These are phyloP conservation scores for Nasonia oneida DNA, from an alignment of 2,888 invertebrate genomes.

Conservation along the genomic window DNA sequence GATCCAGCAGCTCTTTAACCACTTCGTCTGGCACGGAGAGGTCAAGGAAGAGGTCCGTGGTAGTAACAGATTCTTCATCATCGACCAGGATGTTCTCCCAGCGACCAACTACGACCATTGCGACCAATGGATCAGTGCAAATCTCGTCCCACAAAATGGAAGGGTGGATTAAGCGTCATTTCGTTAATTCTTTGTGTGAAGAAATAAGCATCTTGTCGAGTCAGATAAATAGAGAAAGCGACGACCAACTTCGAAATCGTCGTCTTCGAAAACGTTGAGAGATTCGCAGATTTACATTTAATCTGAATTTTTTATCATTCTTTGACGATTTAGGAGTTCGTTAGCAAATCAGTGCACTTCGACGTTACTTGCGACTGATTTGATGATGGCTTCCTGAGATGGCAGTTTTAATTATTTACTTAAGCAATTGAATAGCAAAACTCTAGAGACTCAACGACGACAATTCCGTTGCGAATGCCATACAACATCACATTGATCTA, in stretches of 20 bases:
- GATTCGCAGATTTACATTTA: constrained; percentile 50
- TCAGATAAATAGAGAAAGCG: constrained; percentile 23
- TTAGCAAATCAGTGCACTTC: constrained; percentile 27
- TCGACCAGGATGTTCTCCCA: constrained; percentile 87
- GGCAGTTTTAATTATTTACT: constrained; percentile 44
- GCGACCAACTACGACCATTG: constrained; percentile 74
- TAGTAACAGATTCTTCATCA: constrained; percentile 82
- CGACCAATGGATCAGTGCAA: constrained; percentile 86
- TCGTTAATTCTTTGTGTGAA: constrained; percentile 26
- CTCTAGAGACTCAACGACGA: constrained; percentile 38
- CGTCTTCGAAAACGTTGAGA: constrained; percentile 38
- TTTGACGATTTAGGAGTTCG: constrained; percentile 42
- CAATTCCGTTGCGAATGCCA: constrained; percentile 52
- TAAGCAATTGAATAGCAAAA: constrained; percentile 46
- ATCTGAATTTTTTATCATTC: constrained; percentile 25
- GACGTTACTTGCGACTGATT: constrained; percentile 42
- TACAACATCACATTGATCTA: constrained; percentile 48
- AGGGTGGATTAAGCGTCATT: constrained; percentile 84
- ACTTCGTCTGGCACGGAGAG: constrained; percentile 89
- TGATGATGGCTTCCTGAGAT: constrained; percentile 28
- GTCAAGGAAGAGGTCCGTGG: constrained; percentile 82
- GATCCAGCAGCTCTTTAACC: constrained; percentile 91
- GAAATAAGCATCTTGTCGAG: constrained; percentile 20
- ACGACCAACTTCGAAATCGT: constrained; percentile 25
- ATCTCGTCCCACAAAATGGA: constrained; percentile 88